Conservation (phyloP, 2,113 vertebrate genomes). For the Turnix velox region DNA sequence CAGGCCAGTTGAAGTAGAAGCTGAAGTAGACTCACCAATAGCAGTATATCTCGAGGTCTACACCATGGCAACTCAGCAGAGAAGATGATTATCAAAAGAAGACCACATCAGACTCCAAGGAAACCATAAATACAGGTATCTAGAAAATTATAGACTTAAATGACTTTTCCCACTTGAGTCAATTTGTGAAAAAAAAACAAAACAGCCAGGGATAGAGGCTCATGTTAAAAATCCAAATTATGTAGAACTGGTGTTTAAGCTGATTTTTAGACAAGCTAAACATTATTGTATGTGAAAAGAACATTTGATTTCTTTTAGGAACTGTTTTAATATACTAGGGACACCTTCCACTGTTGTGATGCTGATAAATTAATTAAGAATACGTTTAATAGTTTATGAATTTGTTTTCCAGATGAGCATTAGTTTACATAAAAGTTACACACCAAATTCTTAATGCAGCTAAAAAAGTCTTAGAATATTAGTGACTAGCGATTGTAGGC, state of each 20-base stretch:
- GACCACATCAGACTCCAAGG: constrained; percentile 1
- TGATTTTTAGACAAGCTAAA: background rate
- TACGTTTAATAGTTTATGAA: background rate
- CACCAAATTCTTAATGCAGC: background rate
- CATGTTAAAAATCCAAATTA: background rate
- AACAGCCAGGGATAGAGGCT: background rate
- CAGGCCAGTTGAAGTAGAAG: background rate
- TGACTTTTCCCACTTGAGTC: background rate
- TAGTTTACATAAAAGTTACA: background rate
- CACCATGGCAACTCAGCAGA: background rate
- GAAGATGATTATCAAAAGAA: background rate
- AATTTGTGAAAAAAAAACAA: background rate
- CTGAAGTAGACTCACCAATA: background rate
- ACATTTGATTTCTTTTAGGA: background rate
- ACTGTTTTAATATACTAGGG: background rate
- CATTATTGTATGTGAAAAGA: background rate
- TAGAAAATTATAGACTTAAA: background rate
- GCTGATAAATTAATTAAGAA: background rate
- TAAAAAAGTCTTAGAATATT: background rate
- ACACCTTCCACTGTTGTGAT: background rate
- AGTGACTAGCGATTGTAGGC: background rate
- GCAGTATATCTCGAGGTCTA: background rate
- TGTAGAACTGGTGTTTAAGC: background rate
- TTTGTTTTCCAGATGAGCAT: background rate
- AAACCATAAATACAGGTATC: background rate